Percentiles rank a stretch among this genome's conserved stretches.
Conservation (phyloP, 2,888 invertebrate species). For the Stenichneumon culpator region DNA sequence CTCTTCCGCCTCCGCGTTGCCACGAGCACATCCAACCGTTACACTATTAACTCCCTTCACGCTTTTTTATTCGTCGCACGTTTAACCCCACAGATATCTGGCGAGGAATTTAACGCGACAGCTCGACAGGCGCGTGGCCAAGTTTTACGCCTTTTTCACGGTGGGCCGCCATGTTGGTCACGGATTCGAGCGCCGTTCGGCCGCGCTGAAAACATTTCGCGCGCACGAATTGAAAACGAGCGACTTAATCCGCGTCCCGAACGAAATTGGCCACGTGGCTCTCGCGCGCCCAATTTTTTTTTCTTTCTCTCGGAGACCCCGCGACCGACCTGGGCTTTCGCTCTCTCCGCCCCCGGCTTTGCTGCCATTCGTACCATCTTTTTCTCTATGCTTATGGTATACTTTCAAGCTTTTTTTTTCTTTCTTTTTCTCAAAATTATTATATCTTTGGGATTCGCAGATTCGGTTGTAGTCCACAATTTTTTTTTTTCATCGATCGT, state of each 20-base stretch:
- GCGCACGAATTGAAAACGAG: too few species aligned
- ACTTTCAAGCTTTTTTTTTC: background rate
- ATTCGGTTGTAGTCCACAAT: too few species aligned
- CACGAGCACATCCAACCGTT: slow-evolving; percentile 9
- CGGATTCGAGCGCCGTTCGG: too few species aligned
- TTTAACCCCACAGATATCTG: background rate
- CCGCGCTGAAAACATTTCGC: too few species aligned
- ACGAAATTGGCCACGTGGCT: too few species aligned
- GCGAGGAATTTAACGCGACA: background rate
- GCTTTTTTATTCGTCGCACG: slow-evolving; percentile 13
- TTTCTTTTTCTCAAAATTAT: background rate
- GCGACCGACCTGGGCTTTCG: background rate
- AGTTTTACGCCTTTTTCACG: background rate
- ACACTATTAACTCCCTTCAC: background rate
- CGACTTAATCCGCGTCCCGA: too few species aligned
- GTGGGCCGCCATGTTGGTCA: too few species aligned
- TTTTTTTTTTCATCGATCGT: background rate
- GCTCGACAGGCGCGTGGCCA: background rate
- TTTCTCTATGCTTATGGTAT: background rate
- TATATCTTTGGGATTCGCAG: background rate
- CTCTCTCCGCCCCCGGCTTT: slow-evolving; percentile 44
- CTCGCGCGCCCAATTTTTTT: too few species aligned
- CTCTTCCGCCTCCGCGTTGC: slow-evolving; percentile 15
- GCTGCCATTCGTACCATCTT: background rate
- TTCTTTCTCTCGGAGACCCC: too few species aligned